Percentiles rank a stretch among this genome's conserved stretches.
phyloP scores from a whole-genome alignment of 2,113 vertebrate species.

The Phyllopteryx taeniolatus region DNA sequence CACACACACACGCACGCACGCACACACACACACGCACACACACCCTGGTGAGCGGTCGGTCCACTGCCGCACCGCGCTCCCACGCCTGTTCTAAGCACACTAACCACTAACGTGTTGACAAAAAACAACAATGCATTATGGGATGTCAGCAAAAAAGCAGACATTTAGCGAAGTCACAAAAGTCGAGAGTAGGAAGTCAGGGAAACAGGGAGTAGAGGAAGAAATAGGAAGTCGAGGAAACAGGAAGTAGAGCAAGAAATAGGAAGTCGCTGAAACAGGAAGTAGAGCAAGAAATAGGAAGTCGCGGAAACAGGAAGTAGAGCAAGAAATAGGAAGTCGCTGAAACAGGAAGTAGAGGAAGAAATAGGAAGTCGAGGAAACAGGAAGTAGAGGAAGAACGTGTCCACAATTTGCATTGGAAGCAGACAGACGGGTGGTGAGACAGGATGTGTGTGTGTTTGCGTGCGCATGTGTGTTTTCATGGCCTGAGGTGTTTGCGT shows the following conservation, averaged over 20 bases:
- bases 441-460: background rate
- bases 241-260: background rate
- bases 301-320: background rate
- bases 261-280: too few relatives aligned
- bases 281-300: background rate
- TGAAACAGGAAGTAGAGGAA: background rate
- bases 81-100: background rate
- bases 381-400: background rate
- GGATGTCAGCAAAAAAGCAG: too few relatives aligned
- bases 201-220: too few relatives aligned
- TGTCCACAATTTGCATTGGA: background rate
- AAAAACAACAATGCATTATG: too few relatives aligned
- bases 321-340: background rate
- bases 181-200: background rate
- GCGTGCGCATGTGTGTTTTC: slow-evolving; percentile 31
- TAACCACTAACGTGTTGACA: too few relatives aligned
- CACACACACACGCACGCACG: too few relatives aligned
- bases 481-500: slow-evolving; percentile 85
- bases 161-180: background rate
- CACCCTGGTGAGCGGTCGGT: too few relatives aligned
- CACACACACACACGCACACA: too few relatives aligned
- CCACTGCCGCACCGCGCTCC: too few relatives aligned
- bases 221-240: background rate
- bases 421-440: slow-evolving; percentile 10
- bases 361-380: background rate